Evolutionary conservation across 2,888 invertebrate genomes (phyloP).

Genomic region (Apamea monoglypha): DNA sequence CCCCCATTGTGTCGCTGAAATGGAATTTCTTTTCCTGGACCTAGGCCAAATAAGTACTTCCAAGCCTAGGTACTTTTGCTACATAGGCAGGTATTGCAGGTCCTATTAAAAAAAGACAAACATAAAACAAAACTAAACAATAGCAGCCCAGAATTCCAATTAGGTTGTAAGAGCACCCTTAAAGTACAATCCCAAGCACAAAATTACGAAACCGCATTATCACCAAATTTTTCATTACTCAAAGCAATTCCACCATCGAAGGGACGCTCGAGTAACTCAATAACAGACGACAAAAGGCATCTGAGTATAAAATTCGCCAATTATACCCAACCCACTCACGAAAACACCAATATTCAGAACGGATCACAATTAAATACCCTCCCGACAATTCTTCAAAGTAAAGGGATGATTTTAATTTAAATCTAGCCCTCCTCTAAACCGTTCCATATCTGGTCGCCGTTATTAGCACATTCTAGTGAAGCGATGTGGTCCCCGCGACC

Average conservation of each 20-base stretch:
- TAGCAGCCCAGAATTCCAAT: slow-evolving; percentile 40
- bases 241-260: slow-evolving; percentile 74
- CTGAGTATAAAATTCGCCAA: slow-evolving; percentile 85
- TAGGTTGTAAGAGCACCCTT: slow-evolving; percentile 41
- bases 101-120: not conserved
- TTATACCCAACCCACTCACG: slow-evolving; percentile 81
- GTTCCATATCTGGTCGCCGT: slow-evolving; percentile 66
- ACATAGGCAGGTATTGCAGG: not conserved
- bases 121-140: slow-evolving; percentile 25
- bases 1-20: no score
- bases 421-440: slow-evolving; percentile 75
- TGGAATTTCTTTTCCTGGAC: not conserved
- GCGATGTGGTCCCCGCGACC: slow-evolving; percentile 68
- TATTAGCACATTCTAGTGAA: slow-evolving; percentile 68
- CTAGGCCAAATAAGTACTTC: not conserved
- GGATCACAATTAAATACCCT: slow-evolving; percentile 86
- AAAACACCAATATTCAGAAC: slow-evolving; percentile 78
- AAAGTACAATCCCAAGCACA: slow-evolving; percentile 46
- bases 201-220: slow-evolving; percentile 66
- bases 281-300: slow-evolving; percentile 83
- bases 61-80: not conserved
- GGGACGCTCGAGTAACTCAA: slow-evolving; percentile 78
- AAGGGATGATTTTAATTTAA: slow-evolving; percentile 86
- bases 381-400: slow-evolving; percentile 81
- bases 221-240: slow-evolving; percentile 75